Evolutionary conservation across 1,140 invertebrate species (phyloP).

Genomic region (Megathymus violae): DNA sequence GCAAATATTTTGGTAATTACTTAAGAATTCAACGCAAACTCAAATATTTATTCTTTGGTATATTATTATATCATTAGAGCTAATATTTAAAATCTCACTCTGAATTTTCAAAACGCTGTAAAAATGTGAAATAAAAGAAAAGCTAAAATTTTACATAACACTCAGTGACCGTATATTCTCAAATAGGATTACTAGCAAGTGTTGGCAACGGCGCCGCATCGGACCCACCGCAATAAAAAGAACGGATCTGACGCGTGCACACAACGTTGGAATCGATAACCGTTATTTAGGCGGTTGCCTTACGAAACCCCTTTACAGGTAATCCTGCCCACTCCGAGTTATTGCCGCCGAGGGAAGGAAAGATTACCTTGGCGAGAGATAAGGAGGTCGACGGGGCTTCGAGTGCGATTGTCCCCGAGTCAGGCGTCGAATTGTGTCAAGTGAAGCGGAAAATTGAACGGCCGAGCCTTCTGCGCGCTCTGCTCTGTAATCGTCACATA

Average conservation of each 20-base stretch:
- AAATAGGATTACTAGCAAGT: conserved; percentile 27
- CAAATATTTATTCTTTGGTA: no score
- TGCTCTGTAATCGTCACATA: conserved; percentile 81
- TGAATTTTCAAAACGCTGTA: background rate
- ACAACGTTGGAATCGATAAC: conserved; percentile 79
- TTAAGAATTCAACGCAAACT: no score
- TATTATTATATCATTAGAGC: no score
- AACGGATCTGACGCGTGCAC: conserved; percentile 57
- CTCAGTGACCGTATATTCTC: conserved; percentile 28
- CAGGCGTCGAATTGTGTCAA: conserved; percentile 83
- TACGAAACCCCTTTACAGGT: conserved; percentile 78
- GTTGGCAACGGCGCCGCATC: conserved; percentile 26
- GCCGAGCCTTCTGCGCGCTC: conserved; percentile 78
- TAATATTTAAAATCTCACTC: no score
- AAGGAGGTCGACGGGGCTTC: conserved; percentile 82
- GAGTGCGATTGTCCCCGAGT: conserved; percentile 83
- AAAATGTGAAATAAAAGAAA: background rate
- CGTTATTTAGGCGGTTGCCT: conserved; percentile 75
- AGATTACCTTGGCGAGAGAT: conserved; percentile 82
- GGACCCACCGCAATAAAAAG: conserved; percentile 48
- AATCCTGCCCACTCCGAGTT: conserved; percentile 83
- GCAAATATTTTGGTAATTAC: no score
- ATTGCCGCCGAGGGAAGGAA: conserved; percentile 82
- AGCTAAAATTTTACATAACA: conserved; percentile 2
- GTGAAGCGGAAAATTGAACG: conserved; percentile 83